These are phyloP conservation scores for Lasius fuliginosus DNA, from an alignment of 2,888 invertebrate genomes.

Conservation along the genomic window DNA sequence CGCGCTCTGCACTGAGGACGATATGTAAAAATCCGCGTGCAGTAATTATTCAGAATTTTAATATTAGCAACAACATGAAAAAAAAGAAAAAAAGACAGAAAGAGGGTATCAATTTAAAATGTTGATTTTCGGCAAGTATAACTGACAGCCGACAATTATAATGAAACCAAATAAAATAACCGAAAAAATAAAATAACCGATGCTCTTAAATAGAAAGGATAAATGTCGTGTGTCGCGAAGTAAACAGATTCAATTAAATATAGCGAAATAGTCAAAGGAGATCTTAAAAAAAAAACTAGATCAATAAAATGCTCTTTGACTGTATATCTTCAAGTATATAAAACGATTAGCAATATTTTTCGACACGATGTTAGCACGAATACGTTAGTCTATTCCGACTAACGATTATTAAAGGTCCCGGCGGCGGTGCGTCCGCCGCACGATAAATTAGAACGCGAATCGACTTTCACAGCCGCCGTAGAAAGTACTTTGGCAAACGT, in stretches of 20 bases:
- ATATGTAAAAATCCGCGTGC: constrained; percentile 36
- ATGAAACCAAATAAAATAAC: not conserved
- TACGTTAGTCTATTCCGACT: constrained; percentile 34
- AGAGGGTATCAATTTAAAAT: not conserved
- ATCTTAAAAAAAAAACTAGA: not conserved
- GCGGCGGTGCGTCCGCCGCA: constrained; percentile 49
- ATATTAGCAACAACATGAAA: not conserved
- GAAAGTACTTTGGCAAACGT: constrained; percentile 67
- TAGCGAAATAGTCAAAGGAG: not conserved
- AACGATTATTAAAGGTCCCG: constrained; percentile 58
- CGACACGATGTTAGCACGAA: not conserved
- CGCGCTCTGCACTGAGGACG: not conserved
- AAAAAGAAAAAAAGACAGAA: not conserved
- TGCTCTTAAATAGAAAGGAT: not conserved
- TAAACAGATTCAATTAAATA: not conserved
- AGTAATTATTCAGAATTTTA: constrained; percentile 21
- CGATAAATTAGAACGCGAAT: constrained; percentile 61
- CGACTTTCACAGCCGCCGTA: constrained; percentile 57
- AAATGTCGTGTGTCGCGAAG: too few relatives aligned
- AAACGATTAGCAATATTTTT: not conserved
- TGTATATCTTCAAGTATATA: not conserved
- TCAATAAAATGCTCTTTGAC: not conserved
- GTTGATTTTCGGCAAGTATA: constrained; percentile 2
- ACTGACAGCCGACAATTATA: not conserved
- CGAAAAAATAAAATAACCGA: not conserved